Base-by-base conservation (phyloP, 2,113 vertebrate species). In the Abramis brama region DNA sequence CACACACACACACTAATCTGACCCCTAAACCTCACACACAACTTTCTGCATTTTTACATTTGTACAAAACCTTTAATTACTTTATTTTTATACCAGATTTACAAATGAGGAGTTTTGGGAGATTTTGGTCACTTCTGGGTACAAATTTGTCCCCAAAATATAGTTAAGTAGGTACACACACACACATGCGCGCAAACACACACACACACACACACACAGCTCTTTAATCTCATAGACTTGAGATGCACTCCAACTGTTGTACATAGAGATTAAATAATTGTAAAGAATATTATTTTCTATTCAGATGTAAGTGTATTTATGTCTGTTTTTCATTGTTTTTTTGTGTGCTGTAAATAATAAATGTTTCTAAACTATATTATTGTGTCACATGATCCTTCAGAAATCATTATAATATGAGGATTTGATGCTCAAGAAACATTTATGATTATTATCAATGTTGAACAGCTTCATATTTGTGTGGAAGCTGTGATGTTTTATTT, bases 191-290 rank as follows among this genome's bases (percentile, higher is more conserved):
- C 1, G 27, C 66, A 70, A 33, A 70, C 66, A 71, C 70, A 73
- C 36, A 73, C 36, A 43, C 39, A 45, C 68, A 75, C 70, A 78
- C 70, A 88, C 62, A 68, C 59, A 39, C 85, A 81, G 82, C 85
- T 82, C 88, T 88, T 27, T 85, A n/a, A 90, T 90, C 90, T 91
- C 90, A 90, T 1, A 57, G 80, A 85, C 83, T 88, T 90, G 66
- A 79, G 91, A 94, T 91, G 91, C 94, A 95, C 93, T 94, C 85
- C 70, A 75, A 92, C 88, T 62, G 55, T 68, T 95, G 93, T 95
- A 95, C 52, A 94, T 94, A 94, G 55, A 87, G 73, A 93, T 93
- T 89, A 84, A 89, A 94, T 89, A 90, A 83, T 90, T 90, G 90
- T 76, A 89, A 90, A 89, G 86, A 91, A 79, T 91, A 91, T 91